Conservation (phyloP, 2,113 vertebrate species). For the Burhinus oedicnemus region DNA sequence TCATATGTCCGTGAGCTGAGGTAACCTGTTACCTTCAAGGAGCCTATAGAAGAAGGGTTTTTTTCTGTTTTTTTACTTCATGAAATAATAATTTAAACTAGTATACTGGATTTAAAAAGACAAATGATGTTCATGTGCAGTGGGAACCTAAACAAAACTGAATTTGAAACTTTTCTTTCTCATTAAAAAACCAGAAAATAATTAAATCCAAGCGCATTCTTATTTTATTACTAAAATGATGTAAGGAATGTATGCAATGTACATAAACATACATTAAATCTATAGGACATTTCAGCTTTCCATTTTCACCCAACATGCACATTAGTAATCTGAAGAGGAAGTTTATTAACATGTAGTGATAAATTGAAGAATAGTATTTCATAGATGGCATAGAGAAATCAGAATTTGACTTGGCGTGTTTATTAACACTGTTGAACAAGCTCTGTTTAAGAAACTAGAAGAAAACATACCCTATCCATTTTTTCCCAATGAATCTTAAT, state of each 20-base stretch:
- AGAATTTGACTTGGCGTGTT: not conserved
- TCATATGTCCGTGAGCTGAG: not conserved
- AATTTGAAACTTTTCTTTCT: not conserved
- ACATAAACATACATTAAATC: not conserved
- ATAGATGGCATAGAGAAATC: not conserved
- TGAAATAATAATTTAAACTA: not conserved
- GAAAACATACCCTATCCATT: not conserved
- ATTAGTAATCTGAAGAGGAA: not conserved
- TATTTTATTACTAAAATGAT: not conserved
- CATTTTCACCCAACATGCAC: not conserved
- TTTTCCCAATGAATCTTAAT: not conserved
- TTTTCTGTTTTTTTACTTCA: not conserved
- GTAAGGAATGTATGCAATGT: not conserved
- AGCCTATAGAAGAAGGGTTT: accelerated
- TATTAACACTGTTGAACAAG: not conserved
- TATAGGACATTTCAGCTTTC: not conserved
- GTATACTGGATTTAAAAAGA: not conserved
- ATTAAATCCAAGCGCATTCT: not conserved
- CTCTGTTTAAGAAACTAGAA: constrained; percentile 3
- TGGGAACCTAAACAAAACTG: not conserved
- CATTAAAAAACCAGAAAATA: not conserved
- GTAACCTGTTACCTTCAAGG: not conserved
- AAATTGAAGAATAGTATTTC: not conserved
- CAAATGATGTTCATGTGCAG: not conserved
- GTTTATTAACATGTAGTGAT: not conserved